A percentile compares a stretch with the other conserved stretches of the same genome.
phyloP scores from a whole-genome alignment of 2,113 vertebrate genomes.

The Bubo blakistoni region DNA sequence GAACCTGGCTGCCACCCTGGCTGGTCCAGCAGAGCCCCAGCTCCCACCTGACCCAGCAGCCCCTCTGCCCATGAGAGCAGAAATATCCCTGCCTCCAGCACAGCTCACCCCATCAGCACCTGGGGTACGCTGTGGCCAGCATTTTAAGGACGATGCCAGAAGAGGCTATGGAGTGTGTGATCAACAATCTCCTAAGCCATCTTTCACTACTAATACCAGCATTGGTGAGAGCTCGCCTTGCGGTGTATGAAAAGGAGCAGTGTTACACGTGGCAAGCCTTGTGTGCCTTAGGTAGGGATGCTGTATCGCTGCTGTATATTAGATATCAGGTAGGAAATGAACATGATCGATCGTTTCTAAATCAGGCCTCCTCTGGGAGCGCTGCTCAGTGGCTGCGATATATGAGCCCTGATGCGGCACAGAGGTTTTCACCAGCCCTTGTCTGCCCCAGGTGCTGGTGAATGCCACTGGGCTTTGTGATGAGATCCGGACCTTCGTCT shows the following conservation, averaged over 20 bases:
- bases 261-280: fast-evolving
- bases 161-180: neutral
- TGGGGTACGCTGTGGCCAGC: fast-evolving
- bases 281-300: neutral
- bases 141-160: neutral
- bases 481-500: neutral
- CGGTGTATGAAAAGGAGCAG: neutral
- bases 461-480: neutral
- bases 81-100: neutral
- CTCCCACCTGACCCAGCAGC: neutral
- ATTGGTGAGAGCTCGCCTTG: neutral
- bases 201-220: neutral
- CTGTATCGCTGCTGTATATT: neutral
- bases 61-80: neutral
- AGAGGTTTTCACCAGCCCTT: neutral
- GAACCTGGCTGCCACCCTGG: neutral
- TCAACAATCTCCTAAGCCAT: neutral
- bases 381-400: neutral
- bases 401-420: neutral
- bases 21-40: neutral
- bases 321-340: neutral
- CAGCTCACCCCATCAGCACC: neutral
- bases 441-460: neutral
- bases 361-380: neutral
- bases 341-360: neutral